Percentiles rank a stretch among this genome's conserved stretches.
Evolutionary conservation across 2,888 invertebrate genomes (phyloP).

Genomic region (Vesta saturnalis): DNA sequence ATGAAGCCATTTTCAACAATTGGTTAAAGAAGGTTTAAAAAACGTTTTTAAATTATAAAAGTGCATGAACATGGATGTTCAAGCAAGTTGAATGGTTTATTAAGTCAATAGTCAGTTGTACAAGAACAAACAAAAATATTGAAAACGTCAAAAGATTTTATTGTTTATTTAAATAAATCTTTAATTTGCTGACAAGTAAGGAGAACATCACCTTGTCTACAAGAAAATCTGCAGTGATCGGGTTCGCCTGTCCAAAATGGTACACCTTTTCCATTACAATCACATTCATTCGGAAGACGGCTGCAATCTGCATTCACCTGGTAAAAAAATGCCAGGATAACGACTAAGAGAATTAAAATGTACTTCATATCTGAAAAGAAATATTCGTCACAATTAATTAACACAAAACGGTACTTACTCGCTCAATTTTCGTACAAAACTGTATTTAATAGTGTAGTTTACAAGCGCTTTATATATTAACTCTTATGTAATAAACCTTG

Average conservation of each 20-base stretch:
- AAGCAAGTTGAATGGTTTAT: too few species aligned
- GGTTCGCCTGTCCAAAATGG: constrained; percentile 13
- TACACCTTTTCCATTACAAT: neutral
- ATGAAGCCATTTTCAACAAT: too few species aligned
- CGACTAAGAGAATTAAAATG: neutral
- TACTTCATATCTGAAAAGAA: neutral
- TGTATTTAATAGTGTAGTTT: too few species aligned
- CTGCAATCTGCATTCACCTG: neutral
- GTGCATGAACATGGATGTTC: too few species aligned
- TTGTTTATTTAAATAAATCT: neutral
- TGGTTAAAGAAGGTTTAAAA: too few species aligned
- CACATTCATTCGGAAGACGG: neutral
- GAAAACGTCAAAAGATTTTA: too few species aligned
- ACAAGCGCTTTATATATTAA: too few species aligned
- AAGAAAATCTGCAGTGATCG: constrained; percentile 8
- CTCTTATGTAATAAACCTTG: too few species aligned
- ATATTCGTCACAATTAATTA: neutral
- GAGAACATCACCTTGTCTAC: constrained; percentile 2
- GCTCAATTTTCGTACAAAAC: too few species aligned
- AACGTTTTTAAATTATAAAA: too few species aligned
- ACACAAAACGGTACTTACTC: neutral
- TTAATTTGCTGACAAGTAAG: neutral
- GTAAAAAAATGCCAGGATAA: neutral
- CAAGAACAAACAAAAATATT: too few species aligned
- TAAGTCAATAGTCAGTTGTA: too few species aligned